Evolutionary conservation across 2,797 vertebrate genomes (phyloP), one percentile per base, ranked within the genome.

Genomic region (Rhodeus uyekii): DNA sequence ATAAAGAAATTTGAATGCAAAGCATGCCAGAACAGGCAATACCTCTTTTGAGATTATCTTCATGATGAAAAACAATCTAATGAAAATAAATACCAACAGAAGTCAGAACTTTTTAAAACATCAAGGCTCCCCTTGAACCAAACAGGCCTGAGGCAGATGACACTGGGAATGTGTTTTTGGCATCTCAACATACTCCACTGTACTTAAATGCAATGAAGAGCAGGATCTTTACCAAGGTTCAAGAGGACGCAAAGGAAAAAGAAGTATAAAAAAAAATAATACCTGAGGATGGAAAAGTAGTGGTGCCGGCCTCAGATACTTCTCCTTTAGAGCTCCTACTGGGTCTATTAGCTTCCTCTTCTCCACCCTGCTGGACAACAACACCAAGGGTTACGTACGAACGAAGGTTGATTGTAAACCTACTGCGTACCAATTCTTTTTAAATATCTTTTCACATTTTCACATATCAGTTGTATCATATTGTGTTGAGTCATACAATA

Each of bases 321-420:
- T 99, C 91, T 99, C 98, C 92, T 99, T 99, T 86, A 99, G 94
- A 90, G 96, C 95, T 87, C 96, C 97, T 85, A 98, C 96, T 27
- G 98, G 97, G 90, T 98, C 98, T 0, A 97, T 93, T 94, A 98
- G 93, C 94, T 99, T 99, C 95, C 97, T 98, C 94, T 99, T 99
- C 93, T 99, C 98, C 96, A 99, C 98, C 98, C 98, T 99, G 98
- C 98, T 99, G 98, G 97, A 98, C 92, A 90, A 90, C 97, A 97
- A 94, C 93, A 96, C 91, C 96, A 93, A 96, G 97, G 98, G 97
- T 99, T 98, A 99, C 97, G 88, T 96, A 98, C 96, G 91, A 93
- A 92, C 85, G 91, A 92, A 91, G 91, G 78, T 86, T 73, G 32
- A 65, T 39, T 19, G 53, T 88, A 74, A 82, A 80, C 46, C 68